These are phyloP conservation scores for Folsomia candida DNA, from an alignment of 2,888 invertebrate species.

Conservation along the genomic window DNA sequence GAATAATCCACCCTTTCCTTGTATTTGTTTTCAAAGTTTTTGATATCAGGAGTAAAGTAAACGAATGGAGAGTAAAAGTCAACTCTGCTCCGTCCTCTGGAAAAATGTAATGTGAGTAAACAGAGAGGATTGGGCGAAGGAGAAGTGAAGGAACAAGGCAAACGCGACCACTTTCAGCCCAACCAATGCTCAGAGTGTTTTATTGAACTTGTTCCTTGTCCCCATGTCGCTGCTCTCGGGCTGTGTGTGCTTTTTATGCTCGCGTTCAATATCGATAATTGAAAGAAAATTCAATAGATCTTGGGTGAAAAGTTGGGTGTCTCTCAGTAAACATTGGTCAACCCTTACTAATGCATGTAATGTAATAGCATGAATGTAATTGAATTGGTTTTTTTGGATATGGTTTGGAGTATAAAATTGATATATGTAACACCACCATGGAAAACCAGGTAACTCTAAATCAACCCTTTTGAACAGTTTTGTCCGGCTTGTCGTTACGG, in stretches of 20 bases:
- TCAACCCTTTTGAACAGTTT: no score
- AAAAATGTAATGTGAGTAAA: not conserved
- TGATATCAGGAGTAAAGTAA: not conserved
- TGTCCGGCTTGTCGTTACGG: no score
- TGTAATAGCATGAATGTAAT: not conserved
- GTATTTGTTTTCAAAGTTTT: not conserved
- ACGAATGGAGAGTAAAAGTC: not conserved
- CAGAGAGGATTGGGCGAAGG: not conserved
- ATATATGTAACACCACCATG: no score
- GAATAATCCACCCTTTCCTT: conserved; percentile 3
- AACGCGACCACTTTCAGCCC: not conserved
- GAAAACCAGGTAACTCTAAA: no score
- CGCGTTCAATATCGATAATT: conserved; percentile 12
- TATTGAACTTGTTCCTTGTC: not conserved
- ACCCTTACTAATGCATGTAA: not conserved
- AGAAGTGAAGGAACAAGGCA: not conserved
- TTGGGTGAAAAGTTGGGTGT: not conserved
- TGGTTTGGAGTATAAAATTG: no score
- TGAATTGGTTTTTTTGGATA: not conserved
- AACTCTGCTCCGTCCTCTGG: not conserved
- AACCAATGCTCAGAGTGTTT: not conserved
- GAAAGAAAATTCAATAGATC: conserved; percentile 9
- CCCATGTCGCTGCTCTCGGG: not conserved
- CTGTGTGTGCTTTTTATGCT: not conserved
- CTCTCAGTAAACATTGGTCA: conserved; percentile 7